These are phyloP conservation scores for Drosophila tanythrix DNA, from an alignment of 2,888 invertebrate species.

Conservation along the genomic window DNA sequence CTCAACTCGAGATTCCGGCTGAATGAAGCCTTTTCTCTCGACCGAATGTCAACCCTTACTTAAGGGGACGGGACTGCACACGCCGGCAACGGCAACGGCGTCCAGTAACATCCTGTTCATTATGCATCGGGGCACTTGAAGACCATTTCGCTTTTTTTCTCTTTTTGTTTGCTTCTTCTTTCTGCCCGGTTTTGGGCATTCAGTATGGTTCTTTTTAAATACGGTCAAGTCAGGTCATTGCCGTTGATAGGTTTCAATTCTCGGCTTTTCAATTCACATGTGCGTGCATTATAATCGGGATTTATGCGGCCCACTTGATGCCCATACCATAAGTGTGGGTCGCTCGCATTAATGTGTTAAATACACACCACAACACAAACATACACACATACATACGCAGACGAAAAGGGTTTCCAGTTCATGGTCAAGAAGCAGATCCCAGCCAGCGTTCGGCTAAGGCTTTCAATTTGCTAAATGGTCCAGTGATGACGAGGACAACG, in stretches of 20 bases:
- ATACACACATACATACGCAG: constrained; percentile 14
- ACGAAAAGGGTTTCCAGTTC: constrained; percentile 54
- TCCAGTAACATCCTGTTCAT: constrained; percentile 70
- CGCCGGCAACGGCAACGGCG: constrained; percentile 53
- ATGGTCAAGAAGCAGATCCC: constrained; percentile 65
- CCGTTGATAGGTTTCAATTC: constrained; percentile 55
- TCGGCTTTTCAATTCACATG: constrained; percentile 56
- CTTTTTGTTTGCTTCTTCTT: constrained; percentile 31
- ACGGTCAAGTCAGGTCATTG: constrained; percentile 38
- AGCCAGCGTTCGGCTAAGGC: constrained; percentile 68
- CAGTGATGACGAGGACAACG: constrained; percentile 45
- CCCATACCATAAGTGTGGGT: constrained; percentile 31
- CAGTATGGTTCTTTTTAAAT: constrained; percentile 44
- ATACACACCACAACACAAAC: constrained; percentile 46
- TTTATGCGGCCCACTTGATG: constrained; percentile 73
- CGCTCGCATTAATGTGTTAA: constrained; percentile 70
- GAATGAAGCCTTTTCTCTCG: constrained; percentile 52
- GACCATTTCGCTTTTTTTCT: constrained; percentile 62
- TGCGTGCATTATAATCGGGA: constrained; percentile 76
- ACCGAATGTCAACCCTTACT: constrained; percentile 72
- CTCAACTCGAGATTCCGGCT: constrained; percentile 58
- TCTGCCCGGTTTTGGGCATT: constrained; percentile 33
- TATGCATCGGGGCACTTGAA: constrained; percentile 72
- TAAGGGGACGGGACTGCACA: constrained; percentile 51
- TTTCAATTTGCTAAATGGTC: constrained; percentile 78